These are phyloP conservation scores for Ophion slaviceki DNA, from an alignment of 2,888 invertebrate genomes.

Conservation along the genomic window DNA sequence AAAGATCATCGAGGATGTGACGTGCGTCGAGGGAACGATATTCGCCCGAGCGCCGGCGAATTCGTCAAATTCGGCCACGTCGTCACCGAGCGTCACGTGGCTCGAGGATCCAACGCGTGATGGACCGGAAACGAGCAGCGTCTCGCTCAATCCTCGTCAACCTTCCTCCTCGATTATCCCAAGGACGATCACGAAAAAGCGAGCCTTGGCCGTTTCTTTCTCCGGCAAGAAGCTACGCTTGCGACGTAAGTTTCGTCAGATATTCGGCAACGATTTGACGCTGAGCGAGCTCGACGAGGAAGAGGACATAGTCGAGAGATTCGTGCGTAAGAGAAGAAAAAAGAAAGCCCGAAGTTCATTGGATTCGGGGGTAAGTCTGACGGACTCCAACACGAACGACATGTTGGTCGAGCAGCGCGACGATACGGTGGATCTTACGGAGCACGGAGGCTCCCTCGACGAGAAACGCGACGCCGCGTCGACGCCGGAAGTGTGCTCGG, in stretches of 20 bases:
- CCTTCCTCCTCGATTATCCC: background rate
- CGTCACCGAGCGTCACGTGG: background rate
- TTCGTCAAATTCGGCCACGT: background rate
- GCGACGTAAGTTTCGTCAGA: conserved; percentile 29
- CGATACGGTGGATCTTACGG: too few species aligned
- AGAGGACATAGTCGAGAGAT: conserved; percentile 20
- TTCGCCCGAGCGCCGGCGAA: background rate
- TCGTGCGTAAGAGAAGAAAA: background rate
- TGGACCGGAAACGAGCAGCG: background rate
- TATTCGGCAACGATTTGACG: conserved; percentile 38
- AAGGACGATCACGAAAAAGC: background rate
- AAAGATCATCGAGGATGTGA: conserved; percentile 54
- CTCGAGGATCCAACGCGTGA: background rate
- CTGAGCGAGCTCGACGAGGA: conserved; percentile 50
- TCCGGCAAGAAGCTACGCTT: conserved; percentile 7
- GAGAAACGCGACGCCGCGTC: background rate
- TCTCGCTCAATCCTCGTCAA: background rate
- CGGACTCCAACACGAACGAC: background rate
- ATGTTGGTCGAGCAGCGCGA: background rate
- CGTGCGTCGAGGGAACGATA: conserved; percentile 54
- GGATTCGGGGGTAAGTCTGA: conserved; percentile 20
- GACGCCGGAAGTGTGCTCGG: background rate
- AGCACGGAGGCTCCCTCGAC: background rate
- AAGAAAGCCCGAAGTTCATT: conserved; percentile 15
- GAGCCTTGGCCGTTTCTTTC: background rate